phyloP scores from a whole-genome alignment of 2,888 invertebrate genomes.

The Neoitamus cyanurus region DNA sequence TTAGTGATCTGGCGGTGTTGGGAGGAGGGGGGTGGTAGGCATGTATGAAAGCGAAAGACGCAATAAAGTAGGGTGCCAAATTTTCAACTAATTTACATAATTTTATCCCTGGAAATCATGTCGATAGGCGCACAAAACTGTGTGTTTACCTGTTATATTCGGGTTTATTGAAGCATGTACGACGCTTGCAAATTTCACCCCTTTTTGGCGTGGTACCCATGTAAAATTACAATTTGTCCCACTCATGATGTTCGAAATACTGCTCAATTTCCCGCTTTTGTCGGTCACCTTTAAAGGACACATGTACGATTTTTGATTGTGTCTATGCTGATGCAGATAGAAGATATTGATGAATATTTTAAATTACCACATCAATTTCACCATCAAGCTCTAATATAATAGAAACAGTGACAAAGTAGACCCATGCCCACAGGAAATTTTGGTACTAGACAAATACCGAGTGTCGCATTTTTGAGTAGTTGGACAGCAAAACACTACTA shows the following conservation, averaged over 20 bases:
- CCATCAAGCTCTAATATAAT: too few relatives aligned
- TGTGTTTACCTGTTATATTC: constrained; percentile 22
- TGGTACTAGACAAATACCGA: too few relatives aligned
- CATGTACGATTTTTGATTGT: not conserved
- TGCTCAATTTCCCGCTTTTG: not conserved
- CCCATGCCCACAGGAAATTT: too few relatives aligned
- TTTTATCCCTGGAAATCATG: constrained; percentile 16
- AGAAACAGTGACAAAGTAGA: too few relatives aligned
- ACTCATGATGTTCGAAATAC: not conserved
- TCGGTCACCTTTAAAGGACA: not conserved
- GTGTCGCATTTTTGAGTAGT: too few relatives aligned
- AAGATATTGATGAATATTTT: not conserved
- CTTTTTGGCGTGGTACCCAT: not conserved
- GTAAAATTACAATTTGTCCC: not conserved
- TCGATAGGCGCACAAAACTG: constrained; percentile 17
- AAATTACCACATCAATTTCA: not conserved
- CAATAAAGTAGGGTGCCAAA: constrained; percentile 20
- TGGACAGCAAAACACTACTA: not conserved
- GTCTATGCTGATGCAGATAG: not conserved
- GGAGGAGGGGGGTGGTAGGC: not conserved
- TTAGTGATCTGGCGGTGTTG: not conserved
- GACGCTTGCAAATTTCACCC: not conserved
- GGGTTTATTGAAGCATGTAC: constrained; percentile 13
- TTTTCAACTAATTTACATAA: constrained; percentile 33
- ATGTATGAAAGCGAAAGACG: not conserved